phyloP scores from a whole-genome alignment of 2,888 invertebrate genomes.

The Cordilura impudica region DNA sequence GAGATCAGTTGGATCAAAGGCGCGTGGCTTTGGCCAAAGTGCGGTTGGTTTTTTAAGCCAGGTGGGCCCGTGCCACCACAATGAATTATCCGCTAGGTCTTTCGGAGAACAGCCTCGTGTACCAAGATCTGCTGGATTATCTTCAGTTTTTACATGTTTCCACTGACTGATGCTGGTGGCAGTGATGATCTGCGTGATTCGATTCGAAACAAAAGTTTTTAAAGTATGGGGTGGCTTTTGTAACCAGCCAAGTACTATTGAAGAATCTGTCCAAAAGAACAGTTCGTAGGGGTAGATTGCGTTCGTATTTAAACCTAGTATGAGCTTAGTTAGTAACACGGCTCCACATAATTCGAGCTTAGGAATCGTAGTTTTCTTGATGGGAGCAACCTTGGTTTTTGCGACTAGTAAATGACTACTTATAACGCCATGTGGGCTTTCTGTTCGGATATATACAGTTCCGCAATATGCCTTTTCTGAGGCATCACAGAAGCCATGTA shows the following conservation, averaged over 20 bases:
- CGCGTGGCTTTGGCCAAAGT: background rate
- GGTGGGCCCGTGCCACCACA: background rate
- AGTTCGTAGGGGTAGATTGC: background rate
- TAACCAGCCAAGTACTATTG: too few species aligned
- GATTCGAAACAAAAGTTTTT: background rate
- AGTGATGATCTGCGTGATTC: background rate
- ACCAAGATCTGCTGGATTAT: too few species aligned
- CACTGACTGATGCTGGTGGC: too few species aligned
- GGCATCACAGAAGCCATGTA: slow-evolving; percentile 24
- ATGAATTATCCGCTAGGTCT: background rate
- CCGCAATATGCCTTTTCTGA: too few species aligned
- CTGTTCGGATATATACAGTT: background rate
- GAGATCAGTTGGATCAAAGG: background rate
- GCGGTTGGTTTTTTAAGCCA: background rate
- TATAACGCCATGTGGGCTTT: background rate
- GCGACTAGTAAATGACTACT: background rate
- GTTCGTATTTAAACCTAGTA: background rate
- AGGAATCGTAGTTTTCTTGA: slow-evolving; percentile 19
- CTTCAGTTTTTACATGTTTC: too few species aligned
- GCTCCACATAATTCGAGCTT: slow-evolving; percentile 30
- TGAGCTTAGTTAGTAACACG: background rate
- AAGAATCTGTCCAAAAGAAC: too few species aligned
- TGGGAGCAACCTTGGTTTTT: slow-evolving; percentile 17
- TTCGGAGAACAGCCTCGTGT: background rate
- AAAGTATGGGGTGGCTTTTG: background rate